Percentiles rank a stretch among this genome's conserved stretches.
These are phyloP conservation scores for Athripsodes cinereus DNA, from an alignment of 2,888 invertebrate genomes.

Conservation along the genomic window DNA sequence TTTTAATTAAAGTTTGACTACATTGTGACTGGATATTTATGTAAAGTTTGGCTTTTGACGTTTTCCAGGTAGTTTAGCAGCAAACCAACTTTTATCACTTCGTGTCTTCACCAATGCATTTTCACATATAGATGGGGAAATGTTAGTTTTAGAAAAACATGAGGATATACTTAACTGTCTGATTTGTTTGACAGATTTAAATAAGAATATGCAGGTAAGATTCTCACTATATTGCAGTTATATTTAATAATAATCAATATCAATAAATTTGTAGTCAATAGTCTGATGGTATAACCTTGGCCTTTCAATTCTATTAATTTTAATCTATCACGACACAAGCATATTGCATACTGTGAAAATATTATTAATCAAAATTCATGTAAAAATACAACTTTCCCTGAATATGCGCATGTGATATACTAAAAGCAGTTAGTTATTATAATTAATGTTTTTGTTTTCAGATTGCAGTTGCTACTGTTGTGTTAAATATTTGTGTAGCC, in stretches of 20 bases:
- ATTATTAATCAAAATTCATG: no score
- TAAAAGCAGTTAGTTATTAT: neutral
- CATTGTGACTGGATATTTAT: no score
- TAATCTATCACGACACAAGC: no score
- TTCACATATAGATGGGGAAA: constrained; percentile 59
- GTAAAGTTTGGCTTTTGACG: no score
- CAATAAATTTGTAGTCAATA: neutral
- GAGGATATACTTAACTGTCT: constrained; percentile 52
- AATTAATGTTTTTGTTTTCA: constrained; percentile 40
- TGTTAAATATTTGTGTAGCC: constrained; percentile 67
- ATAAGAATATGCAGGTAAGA: constrained; percentile 58
- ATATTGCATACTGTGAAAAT: no score
- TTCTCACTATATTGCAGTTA: neutral
- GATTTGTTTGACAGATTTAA: constrained; percentile 47
- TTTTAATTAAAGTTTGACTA: neutral
- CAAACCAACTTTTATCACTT: constrained; percentile 73
- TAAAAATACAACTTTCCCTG: no score
- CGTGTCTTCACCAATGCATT: constrained; percentile 80
- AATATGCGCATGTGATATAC: no score
- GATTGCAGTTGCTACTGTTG: constrained; percentile 67
- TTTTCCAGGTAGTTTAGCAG: constrained; percentile 49
- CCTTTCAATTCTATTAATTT: neutral
- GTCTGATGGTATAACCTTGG: neutral
- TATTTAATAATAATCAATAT: neutral
- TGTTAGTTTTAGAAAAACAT: constrained; percentile 51